phyloP scores from a whole-genome alignment of 2,797 vertebrate species.

The Phrynocephalus vlangalii region DNA sequence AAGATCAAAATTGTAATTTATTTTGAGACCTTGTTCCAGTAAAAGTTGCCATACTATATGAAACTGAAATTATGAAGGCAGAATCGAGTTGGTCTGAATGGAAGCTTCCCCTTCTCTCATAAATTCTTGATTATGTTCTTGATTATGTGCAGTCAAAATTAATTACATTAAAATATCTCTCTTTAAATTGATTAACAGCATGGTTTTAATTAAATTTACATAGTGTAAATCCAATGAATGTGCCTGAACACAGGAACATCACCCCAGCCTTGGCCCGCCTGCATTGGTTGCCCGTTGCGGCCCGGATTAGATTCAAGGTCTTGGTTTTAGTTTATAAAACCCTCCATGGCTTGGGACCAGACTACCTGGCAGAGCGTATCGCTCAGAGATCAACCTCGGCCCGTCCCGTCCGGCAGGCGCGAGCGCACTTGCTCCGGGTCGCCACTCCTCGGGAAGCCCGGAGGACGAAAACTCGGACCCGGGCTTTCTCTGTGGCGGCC shows the following conservation, averaged over 20 bases:
- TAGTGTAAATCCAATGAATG: not conserved
- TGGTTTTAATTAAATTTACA: not conserved
- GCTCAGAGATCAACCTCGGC: too few relatives aligned
- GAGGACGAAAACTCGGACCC: too few relatives aligned
- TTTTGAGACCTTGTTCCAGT: not conserved
- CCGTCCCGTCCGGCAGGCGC: too few relatives aligned
- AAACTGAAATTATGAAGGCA: not conserved
- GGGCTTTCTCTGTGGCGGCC: too few relatives aligned
- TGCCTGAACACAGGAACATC: not conserved
- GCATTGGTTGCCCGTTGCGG: too few relatives aligned
- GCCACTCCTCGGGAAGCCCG: too few relatives aligned
- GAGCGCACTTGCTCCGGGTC: too few relatives aligned
- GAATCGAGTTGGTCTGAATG: not conserved
- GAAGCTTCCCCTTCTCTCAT: not conserved
- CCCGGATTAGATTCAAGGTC: too few relatives aligned
- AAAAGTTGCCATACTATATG: not conserved
- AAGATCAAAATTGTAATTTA: not conserved
- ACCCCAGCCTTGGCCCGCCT: too few relatives aligned
- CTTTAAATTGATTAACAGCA: not conserved
- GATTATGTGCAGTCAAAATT: not conserved
- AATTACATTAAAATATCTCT: not conserved
- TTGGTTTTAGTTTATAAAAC: too few relatives aligned
- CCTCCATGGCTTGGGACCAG: too few relatives aligned
- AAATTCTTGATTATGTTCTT: not conserved
- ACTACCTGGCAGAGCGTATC: too few relatives aligned